Evolutionary conservation across 2,888 invertebrate species (phyloP), one percentile per base, ranked within the genome.

Genomic region (Caenorhabditis zanzibari): DNA sequence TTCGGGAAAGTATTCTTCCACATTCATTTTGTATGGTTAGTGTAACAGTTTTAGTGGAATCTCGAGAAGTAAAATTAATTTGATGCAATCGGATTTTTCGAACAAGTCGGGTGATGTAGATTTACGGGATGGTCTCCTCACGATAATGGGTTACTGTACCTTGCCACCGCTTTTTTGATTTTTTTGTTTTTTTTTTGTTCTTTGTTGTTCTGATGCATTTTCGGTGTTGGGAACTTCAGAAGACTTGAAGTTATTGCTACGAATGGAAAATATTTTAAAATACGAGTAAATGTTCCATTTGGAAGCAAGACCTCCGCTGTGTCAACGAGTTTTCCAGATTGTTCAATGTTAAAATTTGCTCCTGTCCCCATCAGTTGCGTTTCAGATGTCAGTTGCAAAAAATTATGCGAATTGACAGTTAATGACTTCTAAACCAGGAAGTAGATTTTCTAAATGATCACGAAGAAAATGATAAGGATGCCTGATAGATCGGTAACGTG

Each of bases 1-100:
- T 79, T 71, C 71, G 0, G 79, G 79, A 19, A 79, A 79, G 32
- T 79, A 79, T 64, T 79, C 71, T 56, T 79, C 71, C n/a, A 71
- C 71, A 24, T 79, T 79, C 71, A 79, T 79, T 22, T 19, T 54
- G 35, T 7, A 16, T 19, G 54, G 44, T 56, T 74, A 38, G 54
- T 28, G 49, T n/a, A 26, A 22, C n/a, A 64, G 64, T 41, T 22
- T 63, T 16, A 26, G 61, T 66, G 54, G 14, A 26, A 12, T 26
- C 12, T 66, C 19, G 63, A 72, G 32, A 7, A 16, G 56, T 5
- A 26, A 41, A 38, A 22, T 35, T 26, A 41, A 41, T 52, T 38
- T 32, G 52, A 19, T 7, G 9, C 52, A 52, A 7, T 12, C 12
- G 26, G 19, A 26, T 5, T 54, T 19, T 19, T 19, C 6, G 2